A percentile compares a stretch with the other conserved stretches of the same genome.
These are phyloP conservation scores for Gavialis gangeticus DNA, from an alignment of 2,113 vertebrate genomes.

Conservation along the genomic window DNA sequence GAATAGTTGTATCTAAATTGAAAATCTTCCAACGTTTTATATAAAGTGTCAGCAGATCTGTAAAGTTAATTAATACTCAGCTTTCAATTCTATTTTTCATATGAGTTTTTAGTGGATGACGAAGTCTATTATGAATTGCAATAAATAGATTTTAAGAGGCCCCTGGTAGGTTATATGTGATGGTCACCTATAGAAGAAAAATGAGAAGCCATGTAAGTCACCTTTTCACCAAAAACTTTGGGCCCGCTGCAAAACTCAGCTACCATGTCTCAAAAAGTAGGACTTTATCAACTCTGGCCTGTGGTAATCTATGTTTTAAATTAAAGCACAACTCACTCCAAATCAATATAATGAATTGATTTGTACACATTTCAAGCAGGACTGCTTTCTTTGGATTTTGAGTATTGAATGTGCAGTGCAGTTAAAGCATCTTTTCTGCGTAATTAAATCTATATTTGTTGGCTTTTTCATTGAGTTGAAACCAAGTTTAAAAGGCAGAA, in stretches of 20 bases:
- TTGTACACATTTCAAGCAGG: slow-evolving; percentile 51
- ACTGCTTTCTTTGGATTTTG: slow-evolving; percentile 63
- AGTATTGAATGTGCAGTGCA: slow-evolving; percentile 58
- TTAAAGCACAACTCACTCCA: slow-evolving; percentile 61
- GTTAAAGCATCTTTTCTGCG: slow-evolving; percentile 56
- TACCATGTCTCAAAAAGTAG: slow-evolving; percentile 23
- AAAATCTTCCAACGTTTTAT: not conserved
- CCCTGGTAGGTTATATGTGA: not conserved
- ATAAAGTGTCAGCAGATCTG: not conserved
- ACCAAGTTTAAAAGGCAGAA: slow-evolving; percentile 49
- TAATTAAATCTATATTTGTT: slow-evolving; percentile 64
- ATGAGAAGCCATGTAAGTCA: not conserved
- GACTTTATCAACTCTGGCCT: slow-evolving; percentile 54
- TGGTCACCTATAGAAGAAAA: not conserved
- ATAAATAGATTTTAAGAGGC: not conserved
- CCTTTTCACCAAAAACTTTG: slow-evolving; percentile 23
- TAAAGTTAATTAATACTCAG: slow-evolving; percentile 2
- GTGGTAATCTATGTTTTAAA: slow-evolving; percentile 68
- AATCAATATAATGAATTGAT: slow-evolving; percentile 69
- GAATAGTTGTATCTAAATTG: slow-evolving; percentile 7
- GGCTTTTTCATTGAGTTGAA: slow-evolving; percentile 47
- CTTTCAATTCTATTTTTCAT: not conserved
- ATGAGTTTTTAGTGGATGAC: not conserved
- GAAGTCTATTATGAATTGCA: not conserved
- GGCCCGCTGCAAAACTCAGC: slow-evolving; percentile 26